These are phyloP conservation scores for Poeciliopsis occidentalis DNA, from an alignment of 2,113 vertebrate genomes.

Conservation along the genomic window DNA sequence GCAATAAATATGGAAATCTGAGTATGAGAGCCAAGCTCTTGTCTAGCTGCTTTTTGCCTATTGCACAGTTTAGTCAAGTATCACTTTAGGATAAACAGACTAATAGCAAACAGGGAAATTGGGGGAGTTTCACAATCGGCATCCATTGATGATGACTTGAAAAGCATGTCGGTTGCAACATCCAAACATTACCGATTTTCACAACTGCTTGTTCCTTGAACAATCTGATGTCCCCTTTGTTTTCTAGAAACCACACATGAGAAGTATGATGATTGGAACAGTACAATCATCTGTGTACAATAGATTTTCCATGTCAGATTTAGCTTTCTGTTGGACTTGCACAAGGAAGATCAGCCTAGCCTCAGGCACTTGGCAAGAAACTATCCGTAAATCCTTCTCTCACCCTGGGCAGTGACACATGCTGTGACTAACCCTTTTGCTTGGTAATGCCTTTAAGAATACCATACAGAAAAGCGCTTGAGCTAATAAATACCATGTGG, in stretches of 20 bases:
- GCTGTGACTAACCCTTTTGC: constrained; percentile 68
- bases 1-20: constrained; percentile 84
- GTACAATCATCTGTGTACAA: constrained; percentile 40
- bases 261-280: constrained; percentile 30
- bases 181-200: constrained; percentile 38
- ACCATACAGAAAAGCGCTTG: constrained; percentile 45
- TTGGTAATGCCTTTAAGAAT: constrained; percentile 52
- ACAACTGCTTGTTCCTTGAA: constrained; percentile 8
- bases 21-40: constrained; percentile 74
- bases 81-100: constrained; percentile 74
- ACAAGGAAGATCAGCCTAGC: constrained; percentile 44
- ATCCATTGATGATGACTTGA: constrained; percentile 34
- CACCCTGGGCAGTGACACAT: constrained; percentile 62
- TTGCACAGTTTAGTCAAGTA: constrained; percentile 75
- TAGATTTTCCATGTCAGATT: constrained; percentile 55
- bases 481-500: constrained; percentile 52
- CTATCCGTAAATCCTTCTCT: constrained; percentile 64
- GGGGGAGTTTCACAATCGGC: constrained; percentile 41
- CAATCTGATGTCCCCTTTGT: constrained; percentile 1
- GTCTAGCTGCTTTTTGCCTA: constrained; percentile 69
- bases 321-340: constrained; percentile 38
- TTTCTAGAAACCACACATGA: constrained; percentile 24
- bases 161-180: constrained; percentile 35
- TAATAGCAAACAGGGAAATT: constrained; percentile 66
- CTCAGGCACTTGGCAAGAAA: constrained; percentile 62